These are phyloP conservation scores for Elegia similella DNA, from an alignment of 2,888 invertebrate genomes.

Conservation along the genomic window DNA sequence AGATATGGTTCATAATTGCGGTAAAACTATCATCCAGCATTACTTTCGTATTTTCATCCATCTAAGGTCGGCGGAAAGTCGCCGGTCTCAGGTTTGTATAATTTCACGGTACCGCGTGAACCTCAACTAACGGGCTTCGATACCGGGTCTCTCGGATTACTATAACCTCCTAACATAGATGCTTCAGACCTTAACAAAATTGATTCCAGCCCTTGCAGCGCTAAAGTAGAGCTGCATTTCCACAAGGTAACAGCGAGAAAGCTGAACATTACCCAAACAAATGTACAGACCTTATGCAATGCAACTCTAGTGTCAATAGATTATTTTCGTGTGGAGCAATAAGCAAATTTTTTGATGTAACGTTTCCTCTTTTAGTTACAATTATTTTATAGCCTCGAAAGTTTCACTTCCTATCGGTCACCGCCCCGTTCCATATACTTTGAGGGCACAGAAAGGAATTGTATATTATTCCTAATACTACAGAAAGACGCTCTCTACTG, in stretches of 20 bases:
- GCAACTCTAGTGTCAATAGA: too few species aligned
- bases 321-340: too few species aligned
- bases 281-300: too few species aligned
- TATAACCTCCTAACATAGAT: conserved; percentile 75
- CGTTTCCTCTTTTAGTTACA: too few species aligned
- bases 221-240: conserved; percentile 18
- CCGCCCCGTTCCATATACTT: too few species aligned
- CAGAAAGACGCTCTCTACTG: too few species aligned
- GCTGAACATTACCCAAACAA: not conserved
- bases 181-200: conserved; percentile 58
- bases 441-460: too few species aligned
- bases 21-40: conserved; percentile 31
- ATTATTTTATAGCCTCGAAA: too few species aligned
- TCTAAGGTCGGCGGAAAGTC: conserved; percentile 60
- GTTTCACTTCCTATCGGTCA: too few species aligned
- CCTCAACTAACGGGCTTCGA: conserved; percentile 58
- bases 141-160: conserved; percentile 55
- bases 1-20: conserved; percentile 17
- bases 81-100: conserved; percentile 59
- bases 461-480: too few species aligned
- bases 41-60: conserved; percentile 41
- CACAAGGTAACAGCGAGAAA: not conserved
- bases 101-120: conserved; percentile 67
- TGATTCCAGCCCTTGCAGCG: conserved; percentile 54
- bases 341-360: too few species aligned